Base-by-base conservation (phyloP, 2,113 vertebrate genomes). In the Platanista minor region DNA sequence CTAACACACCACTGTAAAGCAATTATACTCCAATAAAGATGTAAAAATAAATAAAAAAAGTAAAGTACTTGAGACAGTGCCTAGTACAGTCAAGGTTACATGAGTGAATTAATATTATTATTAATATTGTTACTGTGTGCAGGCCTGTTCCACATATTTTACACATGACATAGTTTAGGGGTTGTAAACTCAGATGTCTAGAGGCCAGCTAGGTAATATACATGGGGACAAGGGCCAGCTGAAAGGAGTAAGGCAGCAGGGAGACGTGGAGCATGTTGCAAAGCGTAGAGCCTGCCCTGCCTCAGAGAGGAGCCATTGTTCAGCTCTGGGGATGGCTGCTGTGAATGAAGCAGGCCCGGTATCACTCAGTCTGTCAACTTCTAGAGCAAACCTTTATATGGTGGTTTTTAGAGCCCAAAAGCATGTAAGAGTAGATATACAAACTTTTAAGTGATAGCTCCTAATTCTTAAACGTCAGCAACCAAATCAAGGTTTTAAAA, bases 401-500 rank as follows among this genome's bases (percentile, higher is more conserved):
- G 59, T 39, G 52, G 17, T 43, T 95, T 85, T 93, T 81, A 39
- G 31, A 13, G 20, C 54, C 15, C 10, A 52, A 72, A 54, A 82
- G 61, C 8, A 36, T 54, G 14, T 36, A 27, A 5, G 66, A 62
- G 31, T 15, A 66, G 59, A n/a, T 11, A 62, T 0, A 57, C 25
- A 89, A 39, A 75, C 20, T 61, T 88, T 17, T 15, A 89, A 80
- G 46, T 7, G 52, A 43, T 54, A 69, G 54, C 29, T 85, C 91
- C 69, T 74, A 52, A 49, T 74, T 85, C 23, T 43, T 86, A 74
- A 54, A 92, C 11, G 14, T 43, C 25, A 85, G 41, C 57, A 59
- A 64, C 33, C 33, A 74, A 82, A 69, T 49, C 52, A 71, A 88
- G n/a, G 12, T 74, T 72, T 91, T 85, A 91, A 91, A 97, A 39